A percentile compares a stretch with the other conserved stretches of the same genome.
Evolutionary conservation across 2,888 invertebrate genomes (phyloP).

Genomic region (Miltochrista miniata): DNA sequence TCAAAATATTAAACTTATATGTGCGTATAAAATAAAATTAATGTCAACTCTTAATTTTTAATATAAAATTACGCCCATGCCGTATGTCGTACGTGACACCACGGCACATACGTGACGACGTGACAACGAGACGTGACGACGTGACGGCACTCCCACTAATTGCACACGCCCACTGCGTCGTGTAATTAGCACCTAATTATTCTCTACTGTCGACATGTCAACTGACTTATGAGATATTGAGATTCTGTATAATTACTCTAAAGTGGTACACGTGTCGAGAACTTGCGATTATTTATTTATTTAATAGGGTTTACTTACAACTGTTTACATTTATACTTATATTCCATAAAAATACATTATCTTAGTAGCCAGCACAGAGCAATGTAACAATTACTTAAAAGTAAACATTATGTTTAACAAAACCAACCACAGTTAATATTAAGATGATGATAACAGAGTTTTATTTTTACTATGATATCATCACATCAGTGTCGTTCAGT

Average conservation of each 20-base stretch:
- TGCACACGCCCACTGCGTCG: slow-evolving; percentile 54
- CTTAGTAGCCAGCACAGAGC: too few species aligned
- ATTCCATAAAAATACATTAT: too few species aligned
- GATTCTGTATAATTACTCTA: slow-evolving; percentile 7
- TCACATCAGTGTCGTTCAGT: too few species aligned
- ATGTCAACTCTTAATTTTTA: neutral
- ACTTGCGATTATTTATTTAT: too few species aligned
- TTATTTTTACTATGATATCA: too few species aligned
- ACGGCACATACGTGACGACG: slow-evolving; percentile 1
- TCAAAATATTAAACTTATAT: neutral
- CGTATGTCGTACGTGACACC: slow-evolving; percentile 5
- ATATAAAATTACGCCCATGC: neutral
- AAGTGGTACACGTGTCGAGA: too few species aligned
- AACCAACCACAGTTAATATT: too few species aligned
- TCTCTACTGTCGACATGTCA: slow-evolving; percentile 27
- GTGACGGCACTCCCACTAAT: slow-evolving; percentile 28
- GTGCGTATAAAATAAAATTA: neutral
- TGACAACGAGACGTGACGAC: neutral
- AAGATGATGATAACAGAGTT: too few species aligned
- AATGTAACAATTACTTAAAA: too few species aligned
- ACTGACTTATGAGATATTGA: slow-evolving; percentile 3
- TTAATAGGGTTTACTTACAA: too few species aligned
- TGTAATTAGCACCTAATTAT: slow-evolving; percentile 75
- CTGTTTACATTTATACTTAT: too few species aligned
- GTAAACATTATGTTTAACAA: too few species aligned